Conservation (phyloP, 2,113 vertebrate genomes). For the Corythoichthys intestinalis region DNA sequence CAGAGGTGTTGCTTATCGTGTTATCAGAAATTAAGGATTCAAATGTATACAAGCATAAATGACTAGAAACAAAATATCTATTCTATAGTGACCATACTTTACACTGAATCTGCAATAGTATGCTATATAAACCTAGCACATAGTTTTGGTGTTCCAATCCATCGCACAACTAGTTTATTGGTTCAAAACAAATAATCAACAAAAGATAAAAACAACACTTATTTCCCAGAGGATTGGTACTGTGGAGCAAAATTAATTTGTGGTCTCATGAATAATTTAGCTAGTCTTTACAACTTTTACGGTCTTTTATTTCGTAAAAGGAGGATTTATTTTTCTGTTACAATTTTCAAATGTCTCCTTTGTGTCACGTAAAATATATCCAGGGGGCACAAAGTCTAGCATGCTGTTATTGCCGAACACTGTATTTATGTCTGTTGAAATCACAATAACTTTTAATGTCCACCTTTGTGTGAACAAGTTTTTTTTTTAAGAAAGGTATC, state of each 20-base stretch:
- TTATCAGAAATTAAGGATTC: not conserved
- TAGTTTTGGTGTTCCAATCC: constrained; percentile 22
- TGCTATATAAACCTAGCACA: constrained; percentile 7
- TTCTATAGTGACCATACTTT: not conserved
- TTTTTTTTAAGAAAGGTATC: constrained; percentile 51
- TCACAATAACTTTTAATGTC: constrained; percentile 59
- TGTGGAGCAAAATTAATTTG: constrained; percentile 65
- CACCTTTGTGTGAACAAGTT: constrained; percentile 49
- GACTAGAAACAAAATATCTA: not conserved
- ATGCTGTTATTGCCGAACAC: constrained; percentile 56
- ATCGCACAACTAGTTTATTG: constrained; percentile 41
- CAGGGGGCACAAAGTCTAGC: constrained; percentile 39
- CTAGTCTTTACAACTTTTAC: constrained; percentile 57
- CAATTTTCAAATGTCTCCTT: constrained; percentile 30
- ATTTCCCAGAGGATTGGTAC: constrained; percentile 63
- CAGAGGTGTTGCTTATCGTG: too few species aligned
- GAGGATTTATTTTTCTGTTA: constrained; percentile 7
- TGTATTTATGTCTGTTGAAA: constrained; percentile 60
- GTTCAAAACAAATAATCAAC: constrained; percentile 55
- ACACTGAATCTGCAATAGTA: not conserved
- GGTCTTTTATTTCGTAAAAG: constrained; percentile 36
- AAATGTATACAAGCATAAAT: not conserved
- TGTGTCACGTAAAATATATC: constrained; percentile 28
- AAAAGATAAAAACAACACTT: constrained; percentile 58
- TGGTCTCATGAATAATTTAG: constrained; percentile 67